phyloP scores from a whole-genome alignment of 2,797 vertebrate species.

The Monodelphis domestica region DNA sequence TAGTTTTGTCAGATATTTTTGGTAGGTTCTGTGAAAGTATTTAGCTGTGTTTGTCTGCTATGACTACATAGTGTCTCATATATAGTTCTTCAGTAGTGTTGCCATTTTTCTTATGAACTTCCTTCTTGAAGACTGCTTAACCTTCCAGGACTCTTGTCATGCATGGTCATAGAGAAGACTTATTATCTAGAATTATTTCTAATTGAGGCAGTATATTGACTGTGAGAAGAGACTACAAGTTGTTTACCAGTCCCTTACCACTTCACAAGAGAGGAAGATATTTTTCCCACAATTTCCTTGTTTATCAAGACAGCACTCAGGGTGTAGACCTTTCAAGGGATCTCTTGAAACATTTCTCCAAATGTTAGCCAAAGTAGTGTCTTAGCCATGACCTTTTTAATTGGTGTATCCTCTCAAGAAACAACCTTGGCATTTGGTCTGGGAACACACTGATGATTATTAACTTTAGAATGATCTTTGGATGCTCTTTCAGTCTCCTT shows the following conservation, averaged over 20 bases:
- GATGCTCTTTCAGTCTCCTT: neutral
- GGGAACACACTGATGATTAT: neutral
- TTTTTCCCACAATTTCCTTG: neutral
- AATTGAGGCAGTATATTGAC: conserved; percentile 62
- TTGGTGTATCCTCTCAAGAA: neutral
- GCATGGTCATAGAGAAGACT: conserved; percentile 28
- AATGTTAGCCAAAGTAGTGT: conserved; percentile 39
- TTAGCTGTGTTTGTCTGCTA: conserved; percentile 29
- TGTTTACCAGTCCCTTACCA: neutral
- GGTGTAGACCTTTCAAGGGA: neutral
- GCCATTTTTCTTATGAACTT: conserved; percentile 41
- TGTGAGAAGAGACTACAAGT: conserved; percentile 26
- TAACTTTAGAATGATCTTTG: neutral
- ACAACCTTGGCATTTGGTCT: neutral
- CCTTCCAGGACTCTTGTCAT: conserved; percentile 53
- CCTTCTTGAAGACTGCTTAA: conserved; percentile 38
- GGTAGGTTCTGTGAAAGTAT: conserved; percentile 50
- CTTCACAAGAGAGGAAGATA: neutral
- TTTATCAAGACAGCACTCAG: conserved; percentile 26
- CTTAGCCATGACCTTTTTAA: conserved; percentile 31
- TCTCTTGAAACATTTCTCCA: conserved; percentile 31
- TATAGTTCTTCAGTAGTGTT: conserved; percentile 54
- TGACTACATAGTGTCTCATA: conserved; percentile 39
- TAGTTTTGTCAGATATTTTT: conserved; percentile 14
- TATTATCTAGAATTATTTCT: conserved; percentile 61